Evolutionary conservation across 2,797 vertebrate genomes (phyloP).

Genomic region (Brotula barbata): DNA sequence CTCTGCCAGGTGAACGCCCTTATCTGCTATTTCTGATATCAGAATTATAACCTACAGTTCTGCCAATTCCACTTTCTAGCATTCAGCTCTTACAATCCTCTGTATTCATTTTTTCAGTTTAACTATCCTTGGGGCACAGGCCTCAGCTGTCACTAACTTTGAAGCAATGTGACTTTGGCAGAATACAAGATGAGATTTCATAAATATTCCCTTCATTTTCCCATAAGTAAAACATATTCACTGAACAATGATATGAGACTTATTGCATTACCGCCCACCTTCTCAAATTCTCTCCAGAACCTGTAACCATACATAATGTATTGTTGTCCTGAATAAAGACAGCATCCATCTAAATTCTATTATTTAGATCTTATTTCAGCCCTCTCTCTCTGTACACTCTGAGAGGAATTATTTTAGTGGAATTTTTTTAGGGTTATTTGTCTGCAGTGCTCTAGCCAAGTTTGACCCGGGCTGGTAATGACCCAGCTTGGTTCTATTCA

Average conservation of each 20-base stretch:
- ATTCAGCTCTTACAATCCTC: neutral
- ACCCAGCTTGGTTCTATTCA: neutral
- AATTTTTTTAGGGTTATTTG: neutral
- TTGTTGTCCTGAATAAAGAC: neutral
- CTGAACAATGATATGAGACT: neutral
- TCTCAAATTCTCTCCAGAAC: neutral
- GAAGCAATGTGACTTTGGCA: neutral
- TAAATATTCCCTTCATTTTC: constrained; percentile 13
- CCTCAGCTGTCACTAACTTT: neutral
- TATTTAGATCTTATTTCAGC: neutral
- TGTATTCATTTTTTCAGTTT: neutral
- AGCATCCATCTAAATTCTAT: neutral
- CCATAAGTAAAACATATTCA: neutral
- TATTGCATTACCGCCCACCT: neutral
- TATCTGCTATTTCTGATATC: too few relatives aligned
- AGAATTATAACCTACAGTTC: too few relatives aligned
- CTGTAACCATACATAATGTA: neutral
- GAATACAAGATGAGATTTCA: constrained; percentile 12
- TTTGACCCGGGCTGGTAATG: neutral
- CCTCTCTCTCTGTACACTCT: neutral
- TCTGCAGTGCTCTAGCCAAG: neutral
- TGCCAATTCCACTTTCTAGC: too few relatives aligned
- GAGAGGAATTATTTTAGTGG: neutral
- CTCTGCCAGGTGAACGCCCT: too few relatives aligned
- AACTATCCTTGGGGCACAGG: neutral